phyloP scores from a whole-genome alignment of 2,797 vertebrate species.

The Spondyliosoma cantharus region DNA sequence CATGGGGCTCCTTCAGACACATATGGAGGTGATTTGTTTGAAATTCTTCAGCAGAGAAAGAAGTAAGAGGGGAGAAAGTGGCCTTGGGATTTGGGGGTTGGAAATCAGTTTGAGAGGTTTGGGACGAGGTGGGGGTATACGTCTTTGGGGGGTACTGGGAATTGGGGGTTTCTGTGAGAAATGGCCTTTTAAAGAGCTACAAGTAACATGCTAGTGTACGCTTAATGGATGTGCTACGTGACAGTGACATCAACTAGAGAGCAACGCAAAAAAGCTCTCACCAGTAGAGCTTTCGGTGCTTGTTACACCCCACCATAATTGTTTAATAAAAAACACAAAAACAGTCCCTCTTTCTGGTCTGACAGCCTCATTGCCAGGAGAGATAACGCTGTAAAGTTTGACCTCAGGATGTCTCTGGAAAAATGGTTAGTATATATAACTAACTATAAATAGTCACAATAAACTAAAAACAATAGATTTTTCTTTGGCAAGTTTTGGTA shows the following conservation, averaged over 20 bases:
- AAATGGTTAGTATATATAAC: not conserved
- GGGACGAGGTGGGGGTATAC: conserved; percentile 34
- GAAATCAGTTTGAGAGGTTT: conserved; percentile 57
- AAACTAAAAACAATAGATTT: too few relatives aligned
- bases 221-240: conserved; percentile 8
- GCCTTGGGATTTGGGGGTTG: conserved; percentile 61
- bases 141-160: conserved; percentile 29
- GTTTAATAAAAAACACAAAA: not conserved
- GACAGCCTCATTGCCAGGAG: not conserved
- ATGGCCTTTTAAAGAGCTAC: conserved; percentile 34
- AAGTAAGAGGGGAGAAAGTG: conserved; percentile 41
- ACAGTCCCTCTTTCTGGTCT: not conserved
- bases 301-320: not conserved
- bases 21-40: conserved; percentile 82
- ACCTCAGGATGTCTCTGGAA: not conserved
- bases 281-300: not conserved
- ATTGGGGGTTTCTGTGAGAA: conserved; percentile 26
- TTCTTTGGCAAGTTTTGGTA: too few relatives aligned
- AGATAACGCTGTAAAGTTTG: not conserved
- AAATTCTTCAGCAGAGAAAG: conserved; percentile 73
- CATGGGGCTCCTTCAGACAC: conserved; percentile 75
- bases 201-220: conserved; percentile 22
- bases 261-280: not conserved
- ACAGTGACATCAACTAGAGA: conserved; percentile 16
- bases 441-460: too few relatives aligned